Conservation (phyloP, 53 echinoderm and acorn worm genomes). For the Paracentrotus lividus region DNA sequence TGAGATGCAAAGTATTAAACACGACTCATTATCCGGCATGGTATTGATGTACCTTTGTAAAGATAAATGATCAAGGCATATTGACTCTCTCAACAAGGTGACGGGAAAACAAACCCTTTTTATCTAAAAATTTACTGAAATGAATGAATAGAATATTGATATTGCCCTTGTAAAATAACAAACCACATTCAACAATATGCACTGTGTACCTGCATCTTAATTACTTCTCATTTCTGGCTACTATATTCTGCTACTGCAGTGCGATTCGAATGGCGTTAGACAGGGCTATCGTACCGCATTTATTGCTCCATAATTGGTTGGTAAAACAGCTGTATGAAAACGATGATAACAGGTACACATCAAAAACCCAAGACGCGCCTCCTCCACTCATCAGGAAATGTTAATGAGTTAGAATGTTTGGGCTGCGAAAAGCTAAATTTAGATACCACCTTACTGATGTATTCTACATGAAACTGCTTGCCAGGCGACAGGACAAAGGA, state of each 20-base stretch:
- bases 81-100: neutral
- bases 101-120: neutral
- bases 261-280: constrained; percentile 14
- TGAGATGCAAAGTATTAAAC: constrained; percentile 24
- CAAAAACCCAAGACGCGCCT: constrained; percentile 10
- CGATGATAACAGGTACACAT: constrained; percentile 1
- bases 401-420: constrained; percentile 47
- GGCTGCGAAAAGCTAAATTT: constrained; percentile 22
- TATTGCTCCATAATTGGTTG: constrained; percentile 32
- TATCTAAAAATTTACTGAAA: neutral
- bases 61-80: neutral
- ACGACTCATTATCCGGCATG: neutral
- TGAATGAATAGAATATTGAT: neutral
- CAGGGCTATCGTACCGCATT: constrained; percentile 23
- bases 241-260: neutral
- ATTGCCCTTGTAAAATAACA: neutral
- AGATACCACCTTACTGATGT: constrained; percentile 23
- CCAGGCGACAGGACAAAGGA: constrained; percentile 24
- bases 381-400: constrained; percentile 7
- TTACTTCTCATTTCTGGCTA: neutral
- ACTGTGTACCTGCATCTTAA: neutral
- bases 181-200: neutral
- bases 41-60: neutral
- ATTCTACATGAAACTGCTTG: neutral
- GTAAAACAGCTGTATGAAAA: constrained; percentile 29